phyloP scores from a whole-genome alignment of 2,888 invertebrate species.

The Anticlea derivata region DNA sequence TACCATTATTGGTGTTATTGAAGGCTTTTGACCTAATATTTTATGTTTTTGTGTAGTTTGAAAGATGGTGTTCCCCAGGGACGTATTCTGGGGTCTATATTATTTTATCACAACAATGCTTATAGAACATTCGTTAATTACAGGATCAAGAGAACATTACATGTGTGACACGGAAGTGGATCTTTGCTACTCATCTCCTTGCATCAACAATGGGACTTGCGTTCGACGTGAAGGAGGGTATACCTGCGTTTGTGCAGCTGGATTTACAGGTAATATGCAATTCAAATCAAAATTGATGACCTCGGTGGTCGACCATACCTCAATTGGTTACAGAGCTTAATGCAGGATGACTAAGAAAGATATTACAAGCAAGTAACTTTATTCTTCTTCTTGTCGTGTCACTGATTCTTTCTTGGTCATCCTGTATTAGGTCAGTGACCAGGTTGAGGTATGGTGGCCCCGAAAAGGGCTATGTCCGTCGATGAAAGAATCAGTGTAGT shows the following conservation, averaged over 20 bases:
- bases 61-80: constrained; percentile 18
- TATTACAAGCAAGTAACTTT: too few species aligned
- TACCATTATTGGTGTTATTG: background rate
- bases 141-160: constrained; percentile 94
- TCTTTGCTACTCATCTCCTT: constrained; percentile 97
- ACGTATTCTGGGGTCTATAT: constrained; percentile 2
- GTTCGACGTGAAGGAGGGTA: constrained; percentile 94
- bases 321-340: too few species aligned
- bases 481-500: too few species aligned
- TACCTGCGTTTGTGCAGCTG: constrained; percentile 91
- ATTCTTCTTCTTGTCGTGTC: too few species aligned
- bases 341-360: too few species aligned
- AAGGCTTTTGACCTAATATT: constrained; percentile 7
- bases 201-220: constrained; percentile 94
- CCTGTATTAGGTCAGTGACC: too few species aligned
- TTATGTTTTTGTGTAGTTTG: too few species aligned
- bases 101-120: background rate
- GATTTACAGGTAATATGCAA: constrained; percentile 87
- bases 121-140: constrained; percentile 14
- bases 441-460: too few species aligned
- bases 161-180: constrained; percentile 98
- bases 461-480: too few species aligned
- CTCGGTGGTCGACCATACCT: too few species aligned
- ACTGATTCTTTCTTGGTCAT: too few species aligned
- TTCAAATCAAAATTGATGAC: too few species aligned